These are phyloP conservation scores for Drosophila subquinaria DNA, from an alignment of 2,888 invertebrate genomes.

Conservation along the genomic window DNA sequence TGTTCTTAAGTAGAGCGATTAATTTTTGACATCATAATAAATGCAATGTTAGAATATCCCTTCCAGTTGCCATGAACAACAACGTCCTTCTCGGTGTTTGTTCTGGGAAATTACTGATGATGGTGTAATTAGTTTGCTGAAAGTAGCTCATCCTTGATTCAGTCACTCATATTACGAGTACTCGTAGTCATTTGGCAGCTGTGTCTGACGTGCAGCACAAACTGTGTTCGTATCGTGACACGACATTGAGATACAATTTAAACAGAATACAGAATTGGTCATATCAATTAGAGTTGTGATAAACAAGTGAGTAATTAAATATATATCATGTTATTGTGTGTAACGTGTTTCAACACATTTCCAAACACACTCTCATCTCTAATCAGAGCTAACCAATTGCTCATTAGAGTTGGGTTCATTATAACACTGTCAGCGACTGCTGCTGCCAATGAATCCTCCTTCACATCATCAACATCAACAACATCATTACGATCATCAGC, in stretches of 20 bases:
- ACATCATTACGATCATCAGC: conserved; percentile 23
- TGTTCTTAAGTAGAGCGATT: neutral
- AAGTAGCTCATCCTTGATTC: conserved; percentile 21
- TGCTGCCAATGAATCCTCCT: conserved; percentile 15
- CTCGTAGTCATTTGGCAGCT: conserved; percentile 28
- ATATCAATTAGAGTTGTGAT: neutral
- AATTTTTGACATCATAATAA: conserved; percentile 8
- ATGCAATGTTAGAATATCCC: conserved; percentile 12
- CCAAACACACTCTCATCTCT: conserved; percentile 13
- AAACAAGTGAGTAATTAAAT: neutral
- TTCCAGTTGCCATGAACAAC: neutral
- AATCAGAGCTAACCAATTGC: conserved; percentile 59
- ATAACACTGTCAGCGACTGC: conserved; percentile 60
- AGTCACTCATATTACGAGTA: conserved; percentile 17
- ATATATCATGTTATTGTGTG: neutral
- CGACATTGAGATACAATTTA: neutral
- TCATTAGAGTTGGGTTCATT: conserved; percentile 73
- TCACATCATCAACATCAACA: conserved; percentile 12
- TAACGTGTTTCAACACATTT: neutral
- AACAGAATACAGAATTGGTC: neutral
- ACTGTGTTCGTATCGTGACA: conserved; percentile 3
- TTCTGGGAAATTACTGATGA: conserved; percentile 29
- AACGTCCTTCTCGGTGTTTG: neutral
- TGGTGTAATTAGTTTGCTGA: conserved; percentile 56
- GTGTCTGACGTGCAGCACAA: conserved; percentile 23